These are phyloP conservation scores for Brachyptera risi DNA, from an alignment of 2,888 invertebrate genomes.

Conservation along the genomic window DNA sequence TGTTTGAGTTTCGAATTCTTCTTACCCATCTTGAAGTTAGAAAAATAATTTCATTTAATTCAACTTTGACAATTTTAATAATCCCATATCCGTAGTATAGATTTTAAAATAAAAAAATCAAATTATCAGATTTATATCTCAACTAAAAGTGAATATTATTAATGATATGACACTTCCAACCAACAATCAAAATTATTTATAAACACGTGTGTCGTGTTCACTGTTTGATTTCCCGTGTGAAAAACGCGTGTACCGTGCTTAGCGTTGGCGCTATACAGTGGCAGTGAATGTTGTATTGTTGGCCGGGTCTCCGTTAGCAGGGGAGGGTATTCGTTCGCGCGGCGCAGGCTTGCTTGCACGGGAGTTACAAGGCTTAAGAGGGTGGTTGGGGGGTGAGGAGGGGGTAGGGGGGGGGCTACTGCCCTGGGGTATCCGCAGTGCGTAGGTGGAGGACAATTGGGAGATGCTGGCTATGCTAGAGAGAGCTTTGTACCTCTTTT, in stretches of 20 bases:
- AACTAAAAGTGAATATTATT: no score
- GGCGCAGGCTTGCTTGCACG: not conserved
- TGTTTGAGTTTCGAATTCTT: conserved; percentile 94
- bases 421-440: conserved; percentile 11
- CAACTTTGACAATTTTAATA: not conserved
- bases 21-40: conserved; percentile 72
- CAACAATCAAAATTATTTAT: no score
- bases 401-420: not conserved
- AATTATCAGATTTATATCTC: no score
- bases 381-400: no score
- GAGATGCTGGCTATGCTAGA: no score
- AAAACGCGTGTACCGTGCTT: not conserved
- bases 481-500: no score
- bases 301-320: no score
- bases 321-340: no score
- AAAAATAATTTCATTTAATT: not conserved
- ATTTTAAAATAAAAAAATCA: no score
- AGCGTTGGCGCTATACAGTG: not conserved
- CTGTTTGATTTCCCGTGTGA: not conserved
- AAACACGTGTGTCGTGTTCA: no score
- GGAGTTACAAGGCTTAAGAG: no score
- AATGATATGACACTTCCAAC: no score
- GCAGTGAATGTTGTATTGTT: not conserved
- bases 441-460: conserved; percentile 16
- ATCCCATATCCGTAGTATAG: conserved; percentile 14